These are phyloP conservation scores for Acanthosepion pharaonis DNA, from an alignment of 2,888 invertebrate species.

Conservation along the genomic window DNA sequence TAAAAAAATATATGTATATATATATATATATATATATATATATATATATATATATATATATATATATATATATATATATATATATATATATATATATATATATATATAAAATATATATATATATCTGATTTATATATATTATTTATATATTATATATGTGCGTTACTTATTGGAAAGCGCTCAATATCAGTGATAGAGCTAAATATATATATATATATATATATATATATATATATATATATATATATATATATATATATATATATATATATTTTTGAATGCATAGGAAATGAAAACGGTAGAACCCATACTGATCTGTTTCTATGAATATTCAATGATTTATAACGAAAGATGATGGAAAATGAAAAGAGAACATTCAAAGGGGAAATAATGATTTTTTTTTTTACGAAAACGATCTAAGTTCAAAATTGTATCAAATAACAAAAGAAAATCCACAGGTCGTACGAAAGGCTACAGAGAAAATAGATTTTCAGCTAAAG, in stretches of 20 bases:
- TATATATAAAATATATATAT: too few relatives aligned
- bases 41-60: too few relatives aligned
- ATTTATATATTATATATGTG: neutral
- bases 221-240: too few relatives aligned
- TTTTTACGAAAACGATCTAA: neutral
- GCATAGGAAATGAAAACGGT: neutral
- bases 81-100: neutral
- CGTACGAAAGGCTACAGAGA: neutral
- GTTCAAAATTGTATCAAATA: neutral
- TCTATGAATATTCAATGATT: neutral
- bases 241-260: too few relatives aligned
- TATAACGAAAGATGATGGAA: neutral
- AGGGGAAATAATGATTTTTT: neutral
- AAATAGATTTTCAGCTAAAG: neutral
- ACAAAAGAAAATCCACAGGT: neutral
- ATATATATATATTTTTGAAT: too few relatives aligned
- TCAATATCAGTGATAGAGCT: too few relatives aligned
- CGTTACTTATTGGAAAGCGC: too few relatives aligned
- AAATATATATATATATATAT: too few relatives aligned
- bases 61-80: neutral
- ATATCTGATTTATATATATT: too few relatives aligned
- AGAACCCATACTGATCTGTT: neutral
- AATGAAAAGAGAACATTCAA: neutral
- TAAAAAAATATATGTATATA: too few relatives aligned
- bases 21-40: too few relatives aligned